Base-by-base conservation (phyloP, 1,140 invertebrate species). In the Venturia canescens region DNA sequence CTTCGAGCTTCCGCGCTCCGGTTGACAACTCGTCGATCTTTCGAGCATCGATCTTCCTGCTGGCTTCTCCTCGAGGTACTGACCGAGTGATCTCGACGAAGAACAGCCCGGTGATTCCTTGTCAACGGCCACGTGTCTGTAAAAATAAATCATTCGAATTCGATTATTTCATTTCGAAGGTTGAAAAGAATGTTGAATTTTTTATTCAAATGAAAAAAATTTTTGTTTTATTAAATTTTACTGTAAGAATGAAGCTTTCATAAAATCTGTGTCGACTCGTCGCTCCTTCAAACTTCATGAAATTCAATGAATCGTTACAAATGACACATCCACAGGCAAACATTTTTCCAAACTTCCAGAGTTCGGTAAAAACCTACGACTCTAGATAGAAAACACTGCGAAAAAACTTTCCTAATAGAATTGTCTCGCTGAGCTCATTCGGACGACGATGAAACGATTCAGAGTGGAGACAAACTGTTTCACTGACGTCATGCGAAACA, bases 81-180 rank as follows among this genome's bases (percentile, higher is more conserved):
- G 71, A 26, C 34, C 71, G 15, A 74, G 15, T 21, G 71, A 74
- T 74, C 48, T 50, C 6, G 71, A 53, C 18, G 48, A 21, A 71
- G 67, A 79, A 4, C 85, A 82, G 0, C 84, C 80, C 50, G 87
- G 88, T 0, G 88, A 89, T 15, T 84, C 87, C 60, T 86, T 85
- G 82, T 89, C 88, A 50, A 89, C 77, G 29, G 88, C 88, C 23
- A 71, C 83, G 83, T 85, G 83, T 66, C 88, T 89, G 84, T 23
- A 1, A 23, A 63, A 21, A 3, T 26, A 26, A 63, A 26, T 13
- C 23, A 63, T 63, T 18, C 0, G 60, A 23, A 57, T 57, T n/a
- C 3, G 2, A 21, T n/a, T 57, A 57, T 57, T 57, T 57, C 5
- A 1, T 11, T n/a, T n/a, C n/a, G n/a, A 48, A 48, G 16, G 6